Conservation (phyloP, 1,140 invertebrate genomes). For the Lasaia peninsularis region DNA sequence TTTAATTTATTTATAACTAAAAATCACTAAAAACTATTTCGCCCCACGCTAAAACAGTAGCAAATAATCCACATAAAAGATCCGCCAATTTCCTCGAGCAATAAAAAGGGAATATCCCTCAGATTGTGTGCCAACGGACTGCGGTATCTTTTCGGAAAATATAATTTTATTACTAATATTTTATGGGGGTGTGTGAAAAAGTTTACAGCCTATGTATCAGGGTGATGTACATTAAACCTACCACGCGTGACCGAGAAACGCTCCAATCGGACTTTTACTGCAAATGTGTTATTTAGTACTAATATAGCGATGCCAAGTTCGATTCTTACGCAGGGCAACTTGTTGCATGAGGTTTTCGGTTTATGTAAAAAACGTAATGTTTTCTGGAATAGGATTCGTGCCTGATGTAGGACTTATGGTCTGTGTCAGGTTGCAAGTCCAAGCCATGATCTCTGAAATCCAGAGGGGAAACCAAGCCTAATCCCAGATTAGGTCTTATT, state of each 20-base stretch:
- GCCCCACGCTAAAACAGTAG: neutral
- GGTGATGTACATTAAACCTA: conserved; percentile 1
- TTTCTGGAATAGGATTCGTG: no score
- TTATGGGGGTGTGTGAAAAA: conserved; percentile 14
- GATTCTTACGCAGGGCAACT: no score
- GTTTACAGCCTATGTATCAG: conserved; percentile 4
- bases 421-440: no score
- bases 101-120: conserved; percentile 3
- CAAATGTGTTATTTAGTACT: neutral
- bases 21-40: neutral
- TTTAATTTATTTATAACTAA: neutral
- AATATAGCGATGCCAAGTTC: no score
- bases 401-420: no score
- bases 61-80: conserved; percentile 6
- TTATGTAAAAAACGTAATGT: no score
- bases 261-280: neutral
- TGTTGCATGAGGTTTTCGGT: no score
- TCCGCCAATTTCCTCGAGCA: conserved; percentile 3
- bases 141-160: conserved; percentile 15
- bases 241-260: neutral
- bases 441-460: no score
- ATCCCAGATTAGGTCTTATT: no score
- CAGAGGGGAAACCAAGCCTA: no score
- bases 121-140: neutral
- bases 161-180: conserved; percentile 18